Evolutionary conservation across 1,140 invertebrate species (phyloP).

Genomic region (Acromyrmex echinatior): DNA sequence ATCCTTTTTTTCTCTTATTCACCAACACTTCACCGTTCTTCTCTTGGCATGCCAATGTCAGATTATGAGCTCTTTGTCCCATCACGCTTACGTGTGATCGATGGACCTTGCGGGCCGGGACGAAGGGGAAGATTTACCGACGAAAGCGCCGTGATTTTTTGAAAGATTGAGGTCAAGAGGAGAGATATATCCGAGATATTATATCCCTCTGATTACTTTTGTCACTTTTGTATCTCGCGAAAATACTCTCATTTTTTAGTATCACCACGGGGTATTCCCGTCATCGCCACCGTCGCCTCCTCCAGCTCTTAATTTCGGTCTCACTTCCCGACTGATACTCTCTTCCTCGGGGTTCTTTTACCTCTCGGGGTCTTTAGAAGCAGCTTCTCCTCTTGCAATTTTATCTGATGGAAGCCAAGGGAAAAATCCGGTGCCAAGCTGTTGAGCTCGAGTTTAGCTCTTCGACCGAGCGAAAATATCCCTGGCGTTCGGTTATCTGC

Average conservation of each 20-base stretch:
- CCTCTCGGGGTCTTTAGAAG: slow-evolving; percentile 54
- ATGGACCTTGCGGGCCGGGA: slow-evolving; percentile 39
- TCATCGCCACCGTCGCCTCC: not conserved
- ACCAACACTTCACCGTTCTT: not conserved
- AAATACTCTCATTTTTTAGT: slow-evolving; percentile 37
- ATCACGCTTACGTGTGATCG: slow-evolving; percentile 74
- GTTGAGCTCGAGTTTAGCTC: slow-evolving; percentile 56
- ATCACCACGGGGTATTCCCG: slow-evolving; percentile 14
- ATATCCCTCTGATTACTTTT: slow-evolving; percentile 12
- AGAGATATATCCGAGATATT: slow-evolving; percentile 18
- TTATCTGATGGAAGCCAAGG: slow-evolving; percentile 56
- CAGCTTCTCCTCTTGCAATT: slow-evolving; percentile 61
- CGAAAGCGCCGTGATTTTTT: slow-evolving; percentile 39
- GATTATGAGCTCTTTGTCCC: slow-evolving; percentile 72
- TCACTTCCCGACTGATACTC: slow-evolving; percentile 14
- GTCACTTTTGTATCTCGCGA: slow-evolving; percentile 15
- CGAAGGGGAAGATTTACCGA: slow-evolving; percentile 19
- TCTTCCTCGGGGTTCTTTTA: slow-evolving; percentile 42
- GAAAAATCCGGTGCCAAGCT: slow-evolving; percentile 56
- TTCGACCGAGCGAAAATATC: slow-evolving; percentile 27
- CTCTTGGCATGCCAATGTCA: slow-evolving; percentile 56
- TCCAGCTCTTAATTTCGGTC: slow-evolving; percentile 49
- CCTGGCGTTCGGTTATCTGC: slow-evolving; percentile 40
- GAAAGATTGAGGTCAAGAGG: slow-evolving; percentile 17
- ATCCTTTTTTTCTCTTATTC: no score